These are phyloP conservation scores for Diadumene lineata DNA, from an alignment of 92 coral and sea anemone species.

Conservation along the genomic window DNA sequence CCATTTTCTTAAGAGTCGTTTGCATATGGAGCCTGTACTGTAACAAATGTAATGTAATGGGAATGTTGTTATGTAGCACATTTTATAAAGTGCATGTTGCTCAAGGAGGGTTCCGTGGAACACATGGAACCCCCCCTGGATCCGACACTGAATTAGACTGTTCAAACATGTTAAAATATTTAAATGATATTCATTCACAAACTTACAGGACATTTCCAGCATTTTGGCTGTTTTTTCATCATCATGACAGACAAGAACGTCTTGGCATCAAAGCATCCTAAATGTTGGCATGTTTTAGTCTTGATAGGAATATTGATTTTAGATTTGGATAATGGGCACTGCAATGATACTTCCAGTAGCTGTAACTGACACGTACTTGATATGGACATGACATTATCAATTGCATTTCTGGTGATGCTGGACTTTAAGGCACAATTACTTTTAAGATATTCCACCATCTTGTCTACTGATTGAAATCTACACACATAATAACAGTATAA, in stretches of 20 bases:
- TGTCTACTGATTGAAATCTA: not conserved
- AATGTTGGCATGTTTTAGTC: not conserved
- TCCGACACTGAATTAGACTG: too few species aligned
- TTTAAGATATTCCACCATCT: not conserved
- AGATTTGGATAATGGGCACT: slow-evolving; percentile 14
- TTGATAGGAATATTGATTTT: slow-evolving; percentile 12
- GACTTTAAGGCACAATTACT: not conserved
- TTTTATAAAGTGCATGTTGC: too few species aligned
- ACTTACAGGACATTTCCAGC: slow-evolving; percentile 35
- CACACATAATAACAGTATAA: not conserved
- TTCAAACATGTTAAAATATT: not conserved
- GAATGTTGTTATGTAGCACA: too few species aligned
- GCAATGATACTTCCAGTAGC: slow-evolving; percentile 5
- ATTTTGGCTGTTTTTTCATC: not conserved
- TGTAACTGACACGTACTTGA: slow-evolving; percentile 9
- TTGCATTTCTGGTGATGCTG: not conserved
- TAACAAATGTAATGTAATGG: not conserved
- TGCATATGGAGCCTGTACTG: not conserved
- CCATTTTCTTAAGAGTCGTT: too few species aligned
- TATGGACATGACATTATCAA: not conserved
- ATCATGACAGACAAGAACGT: not conserved
- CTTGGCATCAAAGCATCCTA: slow-evolving; percentile 14
- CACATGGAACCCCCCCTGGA: too few species aligned
- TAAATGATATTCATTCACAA: not conserved
- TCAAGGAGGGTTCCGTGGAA: too few species aligned